Percentiles rank a stretch among this genome's conserved stretches.
These are phyloP conservation scores for Machimus rusticus DNA, from an alignment of 2,888 invertebrate species.

Conservation along the genomic window DNA sequence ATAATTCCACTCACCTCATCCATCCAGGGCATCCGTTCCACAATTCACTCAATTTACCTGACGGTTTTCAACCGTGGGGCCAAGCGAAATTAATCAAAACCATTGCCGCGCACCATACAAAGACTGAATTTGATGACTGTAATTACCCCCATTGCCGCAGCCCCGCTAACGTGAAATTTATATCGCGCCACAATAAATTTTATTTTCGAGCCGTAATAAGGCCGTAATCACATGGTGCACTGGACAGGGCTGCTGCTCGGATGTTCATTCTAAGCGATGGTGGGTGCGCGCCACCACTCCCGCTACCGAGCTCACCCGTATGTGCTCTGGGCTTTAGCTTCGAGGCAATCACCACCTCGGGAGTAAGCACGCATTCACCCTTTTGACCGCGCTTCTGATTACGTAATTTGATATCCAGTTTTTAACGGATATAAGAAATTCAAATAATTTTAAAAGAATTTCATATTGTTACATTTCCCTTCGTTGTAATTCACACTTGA, in stretches of 20 bases:
- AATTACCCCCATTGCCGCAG: constrained; percentile 23
- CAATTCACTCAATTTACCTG: constrained; percentile 19
- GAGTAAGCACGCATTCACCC: not conserved
- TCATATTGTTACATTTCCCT: too few relatives aligned
- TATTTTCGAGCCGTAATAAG: constrained; percentile 20
- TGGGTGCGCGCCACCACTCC: not conserved
- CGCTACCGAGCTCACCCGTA: not conserved
- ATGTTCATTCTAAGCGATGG: not conserved
- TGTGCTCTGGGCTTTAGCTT: not conserved
- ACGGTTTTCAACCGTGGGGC: not conserved
- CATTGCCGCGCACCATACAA: not conserved
- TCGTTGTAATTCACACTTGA: too few relatives aligned
- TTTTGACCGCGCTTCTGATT: not conserved
- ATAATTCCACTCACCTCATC: constrained; percentile 28
- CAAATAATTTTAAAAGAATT: not conserved
- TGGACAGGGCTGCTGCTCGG: not conserved
- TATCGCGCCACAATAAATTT: constrained; percentile 27
- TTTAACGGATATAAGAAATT: not conserved
- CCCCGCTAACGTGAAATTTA: constrained; percentile 18
- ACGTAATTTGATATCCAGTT: not conserved
- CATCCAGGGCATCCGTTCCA: not conserved
- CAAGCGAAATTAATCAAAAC: constrained; percentile 16
- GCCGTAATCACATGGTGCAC: not conserved
- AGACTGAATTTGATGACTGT: constrained; percentile 29
- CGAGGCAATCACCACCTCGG: not conserved